phyloP scores from a whole-genome alignment of 2,888 invertebrate genomes.

The Yponomeuta malinellus region DNA sequence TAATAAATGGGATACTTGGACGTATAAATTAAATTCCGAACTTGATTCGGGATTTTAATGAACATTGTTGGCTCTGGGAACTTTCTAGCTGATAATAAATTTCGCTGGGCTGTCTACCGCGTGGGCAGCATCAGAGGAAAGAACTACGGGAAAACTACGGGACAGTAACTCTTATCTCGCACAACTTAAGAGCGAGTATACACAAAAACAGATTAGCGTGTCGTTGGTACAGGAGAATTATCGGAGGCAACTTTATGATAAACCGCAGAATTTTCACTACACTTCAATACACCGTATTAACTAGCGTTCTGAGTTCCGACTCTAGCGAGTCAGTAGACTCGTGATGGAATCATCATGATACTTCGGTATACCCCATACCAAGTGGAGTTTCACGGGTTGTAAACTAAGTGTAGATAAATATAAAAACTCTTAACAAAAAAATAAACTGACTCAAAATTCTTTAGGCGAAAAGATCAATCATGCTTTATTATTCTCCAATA shows the following conservation, averaged over 20 bases:
- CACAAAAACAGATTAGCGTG: too few species aligned
- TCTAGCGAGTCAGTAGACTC: background rate
- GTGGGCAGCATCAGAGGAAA: background rate
- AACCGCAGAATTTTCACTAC: background rate
- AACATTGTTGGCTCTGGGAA: slow-evolving; percentile 27
- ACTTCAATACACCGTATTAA: background rate
- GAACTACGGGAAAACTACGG: too few species aligned
- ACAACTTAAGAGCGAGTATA: too few species aligned
- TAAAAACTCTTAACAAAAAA: too few species aligned
- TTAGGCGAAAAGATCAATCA: too few species aligned
- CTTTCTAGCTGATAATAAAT: slow-evolving; percentile 9
- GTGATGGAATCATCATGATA: too few species aligned
- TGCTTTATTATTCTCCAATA: too few species aligned
- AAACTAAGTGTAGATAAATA: too few species aligned
- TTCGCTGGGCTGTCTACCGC: background rate
- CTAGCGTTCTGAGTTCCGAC: background rate
- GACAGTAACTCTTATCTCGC: too few species aligned
- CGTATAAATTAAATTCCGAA: slow-evolving; percentile 36
- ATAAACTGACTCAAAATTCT: too few species aligned
- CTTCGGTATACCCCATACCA: too few species aligned
- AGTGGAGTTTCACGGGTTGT: too few species aligned
- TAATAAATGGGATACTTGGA: slow-evolving; percentile 16
- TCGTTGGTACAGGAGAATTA: background rate
- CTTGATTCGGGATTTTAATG: slow-evolving; percentile 35
- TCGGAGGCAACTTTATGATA: background rate